Conservation (phyloP, 2,888 invertebrate species). For the Hedychridium roseum region DNA sequence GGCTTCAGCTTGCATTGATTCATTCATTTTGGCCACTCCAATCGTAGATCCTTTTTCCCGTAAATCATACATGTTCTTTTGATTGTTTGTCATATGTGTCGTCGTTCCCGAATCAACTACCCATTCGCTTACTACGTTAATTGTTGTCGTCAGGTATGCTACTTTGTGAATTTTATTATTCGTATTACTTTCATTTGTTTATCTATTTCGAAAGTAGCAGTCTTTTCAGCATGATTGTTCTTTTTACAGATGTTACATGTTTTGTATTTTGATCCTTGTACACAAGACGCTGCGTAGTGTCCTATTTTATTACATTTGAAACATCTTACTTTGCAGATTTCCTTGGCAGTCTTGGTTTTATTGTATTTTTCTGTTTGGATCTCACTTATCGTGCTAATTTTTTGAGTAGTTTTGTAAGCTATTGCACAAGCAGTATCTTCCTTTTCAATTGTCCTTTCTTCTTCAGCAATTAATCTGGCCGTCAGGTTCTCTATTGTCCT, state of each 20-base stretch:
- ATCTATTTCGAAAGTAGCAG: not conserved
- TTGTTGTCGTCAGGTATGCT: not conserved
- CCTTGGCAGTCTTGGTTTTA: not conserved
- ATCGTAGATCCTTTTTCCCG: not conserved
- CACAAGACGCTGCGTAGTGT: constrained; percentile 2
- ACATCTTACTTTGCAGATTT: not conserved
- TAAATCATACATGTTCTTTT: not conserved
- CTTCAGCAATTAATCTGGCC: constrained; percentile 9
- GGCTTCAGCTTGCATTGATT: not conserved
- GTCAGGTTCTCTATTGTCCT: constrained; percentile 17
- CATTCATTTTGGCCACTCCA: not conserved
- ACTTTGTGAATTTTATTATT: not conserved
- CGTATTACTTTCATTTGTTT: not conserved
- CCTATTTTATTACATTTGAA: constrained; percentile 3
- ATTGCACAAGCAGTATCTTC: not conserved
- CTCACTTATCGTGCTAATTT: not conserved
- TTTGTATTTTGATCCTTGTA: not conserved
- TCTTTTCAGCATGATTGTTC: constrained; percentile 3
- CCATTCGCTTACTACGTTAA: not conserved
- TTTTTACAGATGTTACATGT: constrained; percentile 7
- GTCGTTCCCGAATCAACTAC: constrained; percentile 1
- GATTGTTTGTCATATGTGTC: not conserved
- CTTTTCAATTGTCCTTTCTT: not conserved
- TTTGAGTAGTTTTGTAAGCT: not conserved
- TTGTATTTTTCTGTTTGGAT: not conserved